Base-by-base conservation (phyloP, 2,797 vertebrate species). In the Myiotriccus ornatus region DNA sequence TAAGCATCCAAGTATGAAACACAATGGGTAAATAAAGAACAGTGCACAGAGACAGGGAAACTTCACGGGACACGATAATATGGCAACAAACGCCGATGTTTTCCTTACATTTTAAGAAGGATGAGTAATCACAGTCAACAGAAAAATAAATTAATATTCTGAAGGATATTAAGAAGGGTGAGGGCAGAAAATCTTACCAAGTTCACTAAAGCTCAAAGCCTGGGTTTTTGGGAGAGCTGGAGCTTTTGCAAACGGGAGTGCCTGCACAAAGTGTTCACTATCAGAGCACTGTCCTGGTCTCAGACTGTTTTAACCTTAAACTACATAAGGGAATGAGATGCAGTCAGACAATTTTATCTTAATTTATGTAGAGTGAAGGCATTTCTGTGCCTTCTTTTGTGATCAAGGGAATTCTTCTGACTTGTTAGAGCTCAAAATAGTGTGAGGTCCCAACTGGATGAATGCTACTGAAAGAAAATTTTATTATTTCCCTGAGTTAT, bases 71-170 rank as follows among this genome's bases (percentile, higher is more conserved):
- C 57, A 39, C 8, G 69, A 57, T 39, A 77, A 23, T n/a, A 50
- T 14, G n/a, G 30, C 14, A 78, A 68, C 0, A 0, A 37, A 81
- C 0, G 1, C 9, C 28, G 24, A 7, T 4, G 19, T 56, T 79
- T 80, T 77, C 41, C 10, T 34, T 50, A 14, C 8, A 34, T 65
- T 76, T 82, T 55, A 71, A 60, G 60, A 68, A 68, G 7, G 7
- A 53, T 43, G 71, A 78, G 35, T 60, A 71, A 14, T 17, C 68
- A 53, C 4, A 44, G 24, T 7, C 10, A 68, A 69, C 41, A 41
- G 3, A 2, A 21, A 62, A 68, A 28, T 32, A 68, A 24, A 41
- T 6, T 46, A 47, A 28, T 22, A 39, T 37, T 68, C 70, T 28
- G 32, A 67, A 70, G 27, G 22, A 44, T 4, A 18, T 52, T 35